Base-by-base conservation (phyloP, 2,797 vertebrate genomes). In the Tokudaia tokunoshimensis region DNA sequence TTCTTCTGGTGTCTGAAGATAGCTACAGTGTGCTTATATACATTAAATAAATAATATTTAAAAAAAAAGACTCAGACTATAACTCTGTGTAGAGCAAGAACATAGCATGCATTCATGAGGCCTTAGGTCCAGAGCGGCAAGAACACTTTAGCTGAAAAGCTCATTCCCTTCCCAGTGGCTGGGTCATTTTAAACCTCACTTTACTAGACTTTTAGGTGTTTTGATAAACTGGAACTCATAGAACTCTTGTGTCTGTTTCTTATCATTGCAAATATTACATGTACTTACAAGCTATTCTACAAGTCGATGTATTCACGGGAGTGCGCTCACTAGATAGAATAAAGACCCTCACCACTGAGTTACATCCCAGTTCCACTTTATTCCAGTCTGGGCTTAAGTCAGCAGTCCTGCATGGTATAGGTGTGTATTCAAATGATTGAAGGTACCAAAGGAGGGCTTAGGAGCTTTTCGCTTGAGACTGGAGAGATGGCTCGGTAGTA, bases 171-270 rank as follows among this genome's bases (percentile, higher is more conserved):
- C 41, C 83, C n/a, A 90, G 72, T 75, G 20, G 63, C 63, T 63
- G 22, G 61, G 26, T 85, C 41, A 85, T 93, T 95, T 92, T 93
- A 91, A 95, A 85, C 6, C 9, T 91, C 50, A 85, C 17, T 47
- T 15, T 70, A 50, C 52, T n/a, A 76, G 78, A 89, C 44, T 63
- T 95, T 63, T 95, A 92, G 7, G 4, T 94, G 92, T 86, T 95
- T 95, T 96, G 52, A 34, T 91, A 83, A 92, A n/a, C 65, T 86
- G 47, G 31, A 50, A n/a, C 1, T 6, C 67, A 72, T 5, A 75
- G 20, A 93, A 47, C 24, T 59, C 24, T 61, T 61, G 59, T 61
- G 59, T 92, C 72, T 84, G 3, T 59, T 85, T 92, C 76, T 92
- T 92, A 50, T 80, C 44, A 34, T 74, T 78, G 52, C 34, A 82